Percentiles rank a stretch among this genome's conserved stretches.
Conservation (phyloP, 2,113 vertebrate species). For the Dinomys branickii region DNA sequence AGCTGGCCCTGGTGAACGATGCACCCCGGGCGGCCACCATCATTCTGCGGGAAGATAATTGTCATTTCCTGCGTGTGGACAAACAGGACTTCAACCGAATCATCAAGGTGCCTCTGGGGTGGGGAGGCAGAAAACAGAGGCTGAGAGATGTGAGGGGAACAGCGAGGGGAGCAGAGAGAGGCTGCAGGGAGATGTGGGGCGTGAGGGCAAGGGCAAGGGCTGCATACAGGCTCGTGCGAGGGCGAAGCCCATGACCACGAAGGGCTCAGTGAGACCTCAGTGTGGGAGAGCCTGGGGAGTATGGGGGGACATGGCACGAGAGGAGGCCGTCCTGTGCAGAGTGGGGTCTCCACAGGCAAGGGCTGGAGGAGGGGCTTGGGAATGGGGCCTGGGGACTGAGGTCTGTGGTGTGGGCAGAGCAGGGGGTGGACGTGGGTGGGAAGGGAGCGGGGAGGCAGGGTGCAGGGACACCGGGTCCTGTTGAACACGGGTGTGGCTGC, state of each 20-base stretch:
- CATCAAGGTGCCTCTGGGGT: conserved; percentile 89
- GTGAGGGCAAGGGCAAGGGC: neutral
- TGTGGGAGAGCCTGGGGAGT: neutral
- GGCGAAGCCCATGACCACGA: rapidly evolving
- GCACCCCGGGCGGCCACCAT: conserved; percentile 96
- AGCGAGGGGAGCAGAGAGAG: neutral
- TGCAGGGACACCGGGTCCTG: too few relatives aligned
- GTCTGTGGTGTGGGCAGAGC: neutral
- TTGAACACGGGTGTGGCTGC: neutral
- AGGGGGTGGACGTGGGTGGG: neutral
- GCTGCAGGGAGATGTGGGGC: neutral
- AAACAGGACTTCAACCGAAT: conserved; percentile 98
- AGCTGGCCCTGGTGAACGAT: conserved; percentile 95
- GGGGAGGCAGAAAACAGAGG: neutral
- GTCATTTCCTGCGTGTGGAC: conserved; percentile 96
- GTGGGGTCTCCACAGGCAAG: neutral
- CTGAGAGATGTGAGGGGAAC: neutral
- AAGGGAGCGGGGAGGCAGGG: neutral
- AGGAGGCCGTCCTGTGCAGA: neutral
- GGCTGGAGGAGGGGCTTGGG: neutral
- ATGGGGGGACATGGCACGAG: rapidly evolving
- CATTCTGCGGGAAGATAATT: conserved; percentile 94
- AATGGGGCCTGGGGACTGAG: too few relatives aligned
- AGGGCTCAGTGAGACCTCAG: neutral
- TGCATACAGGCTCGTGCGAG: neutral